A percentile compares a stretch with the other conserved stretches of the same genome.
phyloP scores from a whole-genome alignment of 2,797 vertebrate genomes.

The Pogoniulus pusillus region DNA sequence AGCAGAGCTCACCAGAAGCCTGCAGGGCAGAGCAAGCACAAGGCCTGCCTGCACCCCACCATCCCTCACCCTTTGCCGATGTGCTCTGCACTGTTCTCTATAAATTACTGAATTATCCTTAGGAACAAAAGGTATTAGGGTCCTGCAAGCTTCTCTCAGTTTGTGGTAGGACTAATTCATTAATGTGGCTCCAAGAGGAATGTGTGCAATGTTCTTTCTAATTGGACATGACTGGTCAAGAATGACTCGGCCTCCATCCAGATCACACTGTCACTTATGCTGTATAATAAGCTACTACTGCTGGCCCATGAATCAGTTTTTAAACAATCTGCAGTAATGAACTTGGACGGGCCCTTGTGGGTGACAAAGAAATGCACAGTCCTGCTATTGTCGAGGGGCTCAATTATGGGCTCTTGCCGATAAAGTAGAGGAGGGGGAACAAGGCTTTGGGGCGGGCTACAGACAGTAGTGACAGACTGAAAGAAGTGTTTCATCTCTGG shows the following conservation, averaged over 20 bases:
- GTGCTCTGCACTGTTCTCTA: constrained; percentile 63
- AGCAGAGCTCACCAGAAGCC: background rate
- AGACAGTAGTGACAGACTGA: constrained; percentile 59
- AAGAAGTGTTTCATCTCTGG: constrained; percentile 63
- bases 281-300: constrained; percentile 94
- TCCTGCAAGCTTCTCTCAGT: constrained; percentile 76
- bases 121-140: constrained; percentile 79
- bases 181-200: constrained; percentile 80
- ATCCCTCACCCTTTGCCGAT: constrained; percentile 50
- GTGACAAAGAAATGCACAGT: constrained; percentile 81
- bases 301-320: constrained; percentile 76
- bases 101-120: constrained; percentile 78
- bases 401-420: constrained; percentile 75
- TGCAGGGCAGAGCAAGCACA: background rate
- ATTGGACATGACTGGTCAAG: constrained; percentile 87
- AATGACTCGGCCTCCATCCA: constrained; percentile 81
- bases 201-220: constrained; percentile 81
- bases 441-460: background rate
- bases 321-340: constrained; percentile 86
- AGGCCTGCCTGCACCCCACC: background rate
- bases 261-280: constrained; percentile 88
- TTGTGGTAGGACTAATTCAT: constrained; percentile 83
- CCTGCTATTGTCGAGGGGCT: constrained; percentile 81
- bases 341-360: constrained; percentile 90
- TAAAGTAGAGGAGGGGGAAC: constrained; percentile 59